phyloP scores from a whole-genome alignment of 1,140 invertebrate species.

The Apis florea region DNA sequence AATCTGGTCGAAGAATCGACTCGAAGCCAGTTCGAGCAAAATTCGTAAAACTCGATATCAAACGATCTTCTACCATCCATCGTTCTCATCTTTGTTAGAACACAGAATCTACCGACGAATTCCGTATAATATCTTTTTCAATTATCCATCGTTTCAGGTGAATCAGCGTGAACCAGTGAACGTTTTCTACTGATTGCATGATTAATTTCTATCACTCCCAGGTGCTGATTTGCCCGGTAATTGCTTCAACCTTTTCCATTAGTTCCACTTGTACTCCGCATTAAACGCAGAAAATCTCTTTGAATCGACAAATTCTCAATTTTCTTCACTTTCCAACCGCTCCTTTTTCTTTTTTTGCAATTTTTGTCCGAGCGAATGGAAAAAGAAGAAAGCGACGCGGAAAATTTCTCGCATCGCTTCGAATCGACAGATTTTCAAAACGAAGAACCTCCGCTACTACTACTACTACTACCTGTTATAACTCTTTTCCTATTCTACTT shows the following conservation, averaged over 20 bases:
- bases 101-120: background rate
- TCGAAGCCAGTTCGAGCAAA: background rate
- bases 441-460: too few species aligned
- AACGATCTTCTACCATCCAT: background rate
- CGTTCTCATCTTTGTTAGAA: background rate
- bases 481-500: too few species aligned
- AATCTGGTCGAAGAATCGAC: background rate
- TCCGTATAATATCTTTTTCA: too few species aligned
- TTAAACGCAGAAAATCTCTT: background rate
- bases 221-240: background rate
- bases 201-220: conserved; percentile 27
- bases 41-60: background rate
- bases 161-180: background rate
- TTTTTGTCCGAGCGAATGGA: too few species aligned
- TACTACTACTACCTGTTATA: too few species aligned
- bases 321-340: too few species aligned
- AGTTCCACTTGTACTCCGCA: background rate
- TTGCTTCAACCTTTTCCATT: background rate
- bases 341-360: too few species aligned
- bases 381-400: too few species aligned
- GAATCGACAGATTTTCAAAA: too few species aligned
- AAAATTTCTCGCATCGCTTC: too few species aligned
- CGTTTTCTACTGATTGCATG: background rate
- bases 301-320: too few species aligned
- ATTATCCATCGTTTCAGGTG: background rate